phyloP scores from a whole-genome alignment of 1,140 invertebrate genomes.

The Drosophila burlai region DNA sequence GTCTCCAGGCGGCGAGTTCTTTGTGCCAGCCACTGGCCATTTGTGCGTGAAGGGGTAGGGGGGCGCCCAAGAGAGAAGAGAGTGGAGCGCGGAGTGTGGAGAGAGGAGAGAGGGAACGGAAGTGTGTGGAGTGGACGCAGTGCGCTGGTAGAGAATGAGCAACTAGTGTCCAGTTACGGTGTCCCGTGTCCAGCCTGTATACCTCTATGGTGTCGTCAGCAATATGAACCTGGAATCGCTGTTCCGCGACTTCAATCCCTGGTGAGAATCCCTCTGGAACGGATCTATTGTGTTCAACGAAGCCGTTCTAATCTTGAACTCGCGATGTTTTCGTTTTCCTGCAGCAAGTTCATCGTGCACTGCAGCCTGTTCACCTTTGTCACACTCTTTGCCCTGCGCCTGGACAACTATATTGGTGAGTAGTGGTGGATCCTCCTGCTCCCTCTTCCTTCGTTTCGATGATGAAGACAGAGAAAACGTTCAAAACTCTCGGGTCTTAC shows the following conservation, averaged over 20 bases:
- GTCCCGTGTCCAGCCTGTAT: conserved; percentile 23
- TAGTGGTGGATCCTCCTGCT: background rate
- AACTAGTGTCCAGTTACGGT: conserved; percentile 65
- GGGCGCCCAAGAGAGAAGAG: background rate
- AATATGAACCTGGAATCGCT: conserved; percentile 94
- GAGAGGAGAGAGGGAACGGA: background rate
- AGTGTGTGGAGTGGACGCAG: conserved; percentile 18
- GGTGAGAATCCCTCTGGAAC: conserved; percentile 86
- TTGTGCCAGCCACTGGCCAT: conserved; percentile 1
- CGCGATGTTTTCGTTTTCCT: conserved; percentile 72
- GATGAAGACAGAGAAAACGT: too few species aligned
- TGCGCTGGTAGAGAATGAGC: conserved; percentile 51
- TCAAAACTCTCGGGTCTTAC: background rate
- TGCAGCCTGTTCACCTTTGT: conserved; percentile 96
- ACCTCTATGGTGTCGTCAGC: conserved; percentile 33
- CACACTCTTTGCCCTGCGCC: conserved; percentile 93
- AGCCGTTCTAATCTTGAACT: background rate
- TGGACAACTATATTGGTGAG: conserved; percentile 91
- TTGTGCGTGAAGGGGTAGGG: too few species aligned
- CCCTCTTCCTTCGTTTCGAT: too few species aligned
- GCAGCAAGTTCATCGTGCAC: conserved; percentile 98
- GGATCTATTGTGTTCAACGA: background rate
- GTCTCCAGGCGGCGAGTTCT: conserved; percentile 6
- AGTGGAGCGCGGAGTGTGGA: background rate
- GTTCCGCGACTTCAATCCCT: conserved; percentile 97